Evolutionary conservation across 2,888 invertebrate genomes (phyloP).

Genomic region (Ceraclea dissimilis): DNA sequence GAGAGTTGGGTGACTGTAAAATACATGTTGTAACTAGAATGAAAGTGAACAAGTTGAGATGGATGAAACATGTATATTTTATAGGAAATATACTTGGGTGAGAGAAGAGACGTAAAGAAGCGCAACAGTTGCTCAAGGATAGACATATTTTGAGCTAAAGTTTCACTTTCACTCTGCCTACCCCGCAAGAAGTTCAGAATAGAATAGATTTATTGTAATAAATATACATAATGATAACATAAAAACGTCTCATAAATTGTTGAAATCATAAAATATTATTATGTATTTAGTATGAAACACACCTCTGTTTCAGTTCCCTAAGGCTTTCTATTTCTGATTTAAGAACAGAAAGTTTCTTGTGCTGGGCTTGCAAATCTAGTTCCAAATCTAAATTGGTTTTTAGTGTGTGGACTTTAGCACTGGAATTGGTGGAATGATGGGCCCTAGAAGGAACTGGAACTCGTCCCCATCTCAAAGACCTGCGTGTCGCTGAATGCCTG

Average conservation of each 20-base stretch:
- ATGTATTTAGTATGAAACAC: conserved; percentile 18
- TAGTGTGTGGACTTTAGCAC: conserved; percentile 50
- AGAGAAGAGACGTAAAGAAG: too few species aligned
- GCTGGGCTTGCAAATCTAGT: conserved; percentile 87
- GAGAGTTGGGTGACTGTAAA: too few species aligned
- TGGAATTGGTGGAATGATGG: conserved; percentile 18
- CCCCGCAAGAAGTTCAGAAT: conserved; percentile 13
- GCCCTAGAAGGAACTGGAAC: conserved; percentile 37
- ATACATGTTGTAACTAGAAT: too few species aligned
- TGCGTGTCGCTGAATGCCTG: conserved; percentile 80
- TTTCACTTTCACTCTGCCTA: too few species aligned
- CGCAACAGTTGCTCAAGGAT: too few species aligned
- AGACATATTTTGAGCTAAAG: too few species aligned
- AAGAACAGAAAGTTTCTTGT: conserved; percentile 73
- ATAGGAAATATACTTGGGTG: too few species aligned
- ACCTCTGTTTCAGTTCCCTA: conserved; percentile 68
- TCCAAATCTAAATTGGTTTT: conserved; percentile 88
- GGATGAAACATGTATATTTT: too few species aligned
- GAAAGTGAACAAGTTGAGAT: too few species aligned
- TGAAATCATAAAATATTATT: too few species aligned
- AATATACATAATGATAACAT: too few species aligned
- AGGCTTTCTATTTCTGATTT: conserved; percentile 78
- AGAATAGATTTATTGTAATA: not conserved
- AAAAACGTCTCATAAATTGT: too few species aligned
- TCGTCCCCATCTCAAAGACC: conserved; percentile 76